Conservation (phyloP, 1,140 invertebrate genomes). For the Bombus waltoni region DNA sequence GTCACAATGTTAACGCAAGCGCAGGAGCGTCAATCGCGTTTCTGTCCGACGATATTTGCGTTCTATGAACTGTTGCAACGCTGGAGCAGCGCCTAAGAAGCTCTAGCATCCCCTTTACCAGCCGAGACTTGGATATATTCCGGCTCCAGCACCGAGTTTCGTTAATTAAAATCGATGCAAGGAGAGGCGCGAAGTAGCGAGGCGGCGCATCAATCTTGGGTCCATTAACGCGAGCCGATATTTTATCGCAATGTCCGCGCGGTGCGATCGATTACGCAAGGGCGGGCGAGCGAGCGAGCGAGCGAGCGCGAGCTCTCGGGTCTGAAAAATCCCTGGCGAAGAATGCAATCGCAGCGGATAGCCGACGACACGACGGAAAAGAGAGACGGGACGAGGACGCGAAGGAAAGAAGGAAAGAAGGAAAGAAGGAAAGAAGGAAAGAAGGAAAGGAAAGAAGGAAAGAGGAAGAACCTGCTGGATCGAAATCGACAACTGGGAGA, state of each 20-base stretch:
- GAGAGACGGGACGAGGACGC: not conserved
- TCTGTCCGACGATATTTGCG: not conserved
- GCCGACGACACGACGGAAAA: not conserved
- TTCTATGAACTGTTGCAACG: not conserved
- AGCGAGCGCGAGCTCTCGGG: not conserved
- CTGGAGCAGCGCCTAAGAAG: not conserved
- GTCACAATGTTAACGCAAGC: not conserved
- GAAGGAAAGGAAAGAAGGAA: not conserved
- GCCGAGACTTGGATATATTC: not conserved
- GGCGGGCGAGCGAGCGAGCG: not conserved
- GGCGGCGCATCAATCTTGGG: not conserved
- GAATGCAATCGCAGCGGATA: conserved; percentile 20
- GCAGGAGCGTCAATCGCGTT: not conserved
- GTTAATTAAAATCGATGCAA: not conserved
- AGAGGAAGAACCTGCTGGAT: not conserved
- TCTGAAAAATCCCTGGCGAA: not conserved
- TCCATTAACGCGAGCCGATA: conserved; percentile 25
- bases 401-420: not conserved
- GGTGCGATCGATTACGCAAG: conserved; percentile 34
- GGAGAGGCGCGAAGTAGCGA: too few species aligned
- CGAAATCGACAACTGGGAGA: not conserved
- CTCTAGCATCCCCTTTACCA: too few species aligned
- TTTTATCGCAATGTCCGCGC: conserved; percentile 24
- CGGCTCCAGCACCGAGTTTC: not conserved
- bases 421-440: not conserved